Conservation (phyloP, 2,888 invertebrate species). For the Parasteatoda lunata region DNA sequence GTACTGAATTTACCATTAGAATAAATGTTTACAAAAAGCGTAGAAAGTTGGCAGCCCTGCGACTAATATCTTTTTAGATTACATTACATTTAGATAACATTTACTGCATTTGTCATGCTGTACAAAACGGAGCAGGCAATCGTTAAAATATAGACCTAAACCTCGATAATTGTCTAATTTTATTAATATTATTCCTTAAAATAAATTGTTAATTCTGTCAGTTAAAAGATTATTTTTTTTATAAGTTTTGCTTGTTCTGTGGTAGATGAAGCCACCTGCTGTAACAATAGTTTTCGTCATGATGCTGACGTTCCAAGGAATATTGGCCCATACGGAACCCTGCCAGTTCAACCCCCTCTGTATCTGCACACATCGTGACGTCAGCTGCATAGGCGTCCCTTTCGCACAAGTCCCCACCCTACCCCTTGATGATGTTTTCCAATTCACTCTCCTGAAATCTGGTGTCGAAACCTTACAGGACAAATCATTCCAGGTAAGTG, state of each 20-base stretch:
- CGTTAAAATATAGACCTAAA: no score
- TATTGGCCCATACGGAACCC: conserved; percentile 55
- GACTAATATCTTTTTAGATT: no score
- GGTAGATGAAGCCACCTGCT: conserved; percentile 57
- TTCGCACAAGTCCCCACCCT: conserved; percentile 66
- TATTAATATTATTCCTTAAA: not conserved
- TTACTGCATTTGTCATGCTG: no score
- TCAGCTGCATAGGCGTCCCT: conserved; percentile 69
- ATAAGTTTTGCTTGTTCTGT: not conserved
- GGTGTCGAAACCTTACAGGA: conserved; percentile 57
- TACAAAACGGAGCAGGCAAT: no score
- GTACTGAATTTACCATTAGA: no score
- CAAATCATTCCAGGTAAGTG: conserved; percentile 55
- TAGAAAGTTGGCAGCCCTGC: no score
- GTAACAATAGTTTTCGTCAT: conserved; percentile 34
- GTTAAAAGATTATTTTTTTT: not conserved
- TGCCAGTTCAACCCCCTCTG: conserved; percentile 70
- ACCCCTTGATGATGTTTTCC: conserved; percentile 64
- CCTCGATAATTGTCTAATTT: no score
- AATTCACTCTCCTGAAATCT: conserved; percentile 52
- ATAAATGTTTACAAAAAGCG: no score
- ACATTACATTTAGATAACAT: no score
- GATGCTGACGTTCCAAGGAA: conserved; percentile 10
- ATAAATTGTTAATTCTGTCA: not conserved
- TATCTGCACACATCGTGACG: conserved; percentile 66